A percentile compares a stretch with the other conserved stretches of the same genome.
phyloP scores from a whole-genome alignment of 2,888 invertebrate genomes.

The Bombyx huttoni region DNA sequence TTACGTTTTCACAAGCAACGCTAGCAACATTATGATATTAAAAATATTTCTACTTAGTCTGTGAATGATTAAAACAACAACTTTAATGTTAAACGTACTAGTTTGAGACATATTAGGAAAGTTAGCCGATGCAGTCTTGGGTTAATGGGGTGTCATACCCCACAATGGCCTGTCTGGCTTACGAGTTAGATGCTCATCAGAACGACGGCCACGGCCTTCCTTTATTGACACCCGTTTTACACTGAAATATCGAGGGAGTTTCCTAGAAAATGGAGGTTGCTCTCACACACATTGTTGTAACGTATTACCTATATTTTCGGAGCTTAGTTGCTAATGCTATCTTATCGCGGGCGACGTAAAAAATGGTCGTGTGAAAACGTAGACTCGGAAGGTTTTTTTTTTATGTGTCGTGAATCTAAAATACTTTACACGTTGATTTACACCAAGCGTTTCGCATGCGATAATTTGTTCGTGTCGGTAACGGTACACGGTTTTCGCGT shows the following conservation, averaged over 20 bases:
- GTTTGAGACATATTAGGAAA: constrained; percentile 29
- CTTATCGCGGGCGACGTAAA: constrained; percentile 2
- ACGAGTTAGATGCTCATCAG: constrained; percentile 48
- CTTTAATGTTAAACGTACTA: too few species aligned
- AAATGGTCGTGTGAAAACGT: constrained; percentile 3
- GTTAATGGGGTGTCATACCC: constrained; percentile 66
- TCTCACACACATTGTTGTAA: constrained; percentile 2
- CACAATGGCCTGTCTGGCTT: constrained; percentile 55
- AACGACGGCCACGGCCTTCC: constrained; percentile 31
- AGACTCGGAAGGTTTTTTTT: constrained; percentile 3
- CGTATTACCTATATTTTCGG: constrained; percentile 3
- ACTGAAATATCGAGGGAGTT: constrained; percentile 30
- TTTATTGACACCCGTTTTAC: constrained; percentile 47
- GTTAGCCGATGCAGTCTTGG: constrained; percentile 44
- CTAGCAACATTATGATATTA: too few species aligned
- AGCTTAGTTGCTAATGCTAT: constrained; percentile 3
- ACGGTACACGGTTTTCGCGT: too few species aligned
- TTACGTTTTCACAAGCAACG: too few species aligned
- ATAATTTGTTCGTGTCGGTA: too few species aligned
- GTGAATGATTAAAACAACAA: too few species aligned
- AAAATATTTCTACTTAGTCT: too few species aligned
- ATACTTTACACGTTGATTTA: constrained; percentile 1
- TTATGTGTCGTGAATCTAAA: constrained; percentile 1
- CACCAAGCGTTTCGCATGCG: too few species aligned
- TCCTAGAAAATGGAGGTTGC: constrained; percentile 12